Evolutionary conservation across 2,113 vertebrate species (phyloP), one percentile per base, ranked within the genome.

Genomic region (Pavo muticus): DNA sequence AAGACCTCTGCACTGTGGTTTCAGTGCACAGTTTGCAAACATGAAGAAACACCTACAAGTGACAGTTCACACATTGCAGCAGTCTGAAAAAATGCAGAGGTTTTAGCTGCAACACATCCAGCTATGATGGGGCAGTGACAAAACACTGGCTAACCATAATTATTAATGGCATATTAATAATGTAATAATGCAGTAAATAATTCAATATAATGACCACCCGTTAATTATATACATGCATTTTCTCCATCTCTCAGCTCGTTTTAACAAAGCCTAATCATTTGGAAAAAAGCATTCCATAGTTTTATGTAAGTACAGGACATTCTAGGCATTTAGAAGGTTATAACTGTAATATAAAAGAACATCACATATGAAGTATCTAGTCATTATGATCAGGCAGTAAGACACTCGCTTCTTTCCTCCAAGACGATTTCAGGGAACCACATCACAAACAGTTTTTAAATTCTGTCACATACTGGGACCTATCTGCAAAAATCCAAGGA

Each of bases 81-180:
- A 37, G 2, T 3, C 39, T 56, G 47, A 27, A 60, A 69, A 18
- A 32, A 16, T 7, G 25, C n/a, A 59, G 59, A 30, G 45, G 29
- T 59, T 52, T 57, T 30, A 35, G 54, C 69, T 40, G 54, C 27
- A 21, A 16, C 0, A 5, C 37, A 32, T 15, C 14, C 4, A 24
- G 29, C 30, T 18, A 0, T 0, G 47, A 17, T 19, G 30, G 60
- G 15, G 61, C 27, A 30, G 14, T 1, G 3, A 21, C 45, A 42
- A 6, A 25, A 39, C 27, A 3, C 12, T 15, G 35, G 19, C 2
- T 42, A 3, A 14, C 7, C 39, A 40, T 29, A 19, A 29, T 12
- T 29, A 40, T 12, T 64, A 40, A 40, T 27, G 3, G 27, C 29
- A 29, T 11, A 64, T 64, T 64, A 64, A 29, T 40, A 29, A 40